phyloP scores from a whole-genome alignment of 2,888 invertebrate genomes.

The Agonopterix heracliana region DNA sequence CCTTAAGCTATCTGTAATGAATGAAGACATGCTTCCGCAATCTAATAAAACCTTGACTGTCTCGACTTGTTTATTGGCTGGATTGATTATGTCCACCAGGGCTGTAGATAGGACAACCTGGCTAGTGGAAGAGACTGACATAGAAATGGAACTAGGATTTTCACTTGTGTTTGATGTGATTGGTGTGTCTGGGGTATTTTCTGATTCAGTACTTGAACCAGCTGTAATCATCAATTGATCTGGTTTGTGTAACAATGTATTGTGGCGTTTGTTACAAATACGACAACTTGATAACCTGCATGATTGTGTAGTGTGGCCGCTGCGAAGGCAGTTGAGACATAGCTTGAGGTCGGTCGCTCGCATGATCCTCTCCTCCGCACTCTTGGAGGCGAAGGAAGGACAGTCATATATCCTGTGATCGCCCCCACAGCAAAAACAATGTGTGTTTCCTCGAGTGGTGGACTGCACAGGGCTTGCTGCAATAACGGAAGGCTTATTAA shows the following conservation, averaged over 20 bases:
- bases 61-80: not conserved
- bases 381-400: not conserved
- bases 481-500: no score
- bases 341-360: not conserved
- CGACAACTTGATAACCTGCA: not conserved
- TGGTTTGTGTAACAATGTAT: not conserved
- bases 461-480: no score
- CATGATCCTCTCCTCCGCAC: not conserved
- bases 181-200: no score
- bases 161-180: no score
- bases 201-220: no score
- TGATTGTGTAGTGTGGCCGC: not conserved
- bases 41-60: not conserved
- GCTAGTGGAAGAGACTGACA: no score
- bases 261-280: no score
- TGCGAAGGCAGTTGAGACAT: not conserved
- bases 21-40: conserved; percentile 4
- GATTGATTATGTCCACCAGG: no score
- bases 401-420: not conserved
- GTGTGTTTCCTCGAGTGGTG: not conserved
- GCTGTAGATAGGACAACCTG: no score
- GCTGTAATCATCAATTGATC: not conserved
- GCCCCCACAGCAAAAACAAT: not conserved
- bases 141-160: no score
- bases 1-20: conserved; percentile 3